Evolutionary conservation across 1,140 invertebrate genomes (phyloP), one percentile per base, ranked within the genome.

Genomic region (Protaetia brevitarsis): DNA sequence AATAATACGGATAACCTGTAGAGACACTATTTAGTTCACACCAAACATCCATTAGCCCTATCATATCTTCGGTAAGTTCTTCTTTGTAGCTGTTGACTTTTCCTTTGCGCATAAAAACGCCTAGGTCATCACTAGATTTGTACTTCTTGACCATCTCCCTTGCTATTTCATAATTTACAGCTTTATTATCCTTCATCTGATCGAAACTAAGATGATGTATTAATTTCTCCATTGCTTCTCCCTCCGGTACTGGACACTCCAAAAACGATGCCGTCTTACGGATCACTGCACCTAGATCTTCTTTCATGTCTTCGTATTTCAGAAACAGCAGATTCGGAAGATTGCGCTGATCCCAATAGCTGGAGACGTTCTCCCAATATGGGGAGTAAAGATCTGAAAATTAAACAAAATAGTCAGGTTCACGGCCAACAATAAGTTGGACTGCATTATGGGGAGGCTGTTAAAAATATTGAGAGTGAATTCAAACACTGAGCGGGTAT

Each of bases 271-370:
- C 82, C 4, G 87, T 80, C 67, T 79, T 80, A 1, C 69, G 71
- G 2, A 91, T 86, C n/a, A 87, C 81, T 13, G 77, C 72, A 0
- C 76, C 72, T 23, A 91, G 74, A 77, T 91, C 83, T 74, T 80
- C 72, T 74, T 87, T 87, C 86, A 90, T 87, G 1, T 88, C 83
- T 74, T 89, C 88, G 70, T 87, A 90, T 61, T 80, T 85, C 10
- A 87, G 72, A 68, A 88, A 87, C 1, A 87, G 76, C 11, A 89
- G 71, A 68, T 89, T 86, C 0, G 78, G 71, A 23, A 84, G 64
- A 21, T 84, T 71, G 29, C 82, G 76, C 6, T 78, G 70, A 21
- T 84, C 76, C 87, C 86, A 88, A 65, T 82, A 88, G 31, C 79
- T 80, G 1, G 84, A 67, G 1, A 88, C 76, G 66, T 89, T 86